Conservation (phyloP, 2,888 invertebrate genomes). For the Busseola fusca region DNA sequence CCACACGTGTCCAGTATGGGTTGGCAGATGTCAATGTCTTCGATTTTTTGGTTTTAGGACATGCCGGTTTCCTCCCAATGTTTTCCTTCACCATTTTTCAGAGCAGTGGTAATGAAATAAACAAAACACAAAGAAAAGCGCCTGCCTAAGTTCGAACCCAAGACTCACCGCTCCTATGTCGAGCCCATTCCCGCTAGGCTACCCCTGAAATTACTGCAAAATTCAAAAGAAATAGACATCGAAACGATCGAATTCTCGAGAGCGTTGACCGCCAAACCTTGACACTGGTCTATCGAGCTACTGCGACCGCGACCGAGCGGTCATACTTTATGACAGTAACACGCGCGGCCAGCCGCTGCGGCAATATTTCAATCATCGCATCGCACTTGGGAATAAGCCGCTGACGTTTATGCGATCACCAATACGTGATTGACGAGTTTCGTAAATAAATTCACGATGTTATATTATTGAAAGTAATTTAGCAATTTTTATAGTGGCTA, state of each 20-base stretch:
- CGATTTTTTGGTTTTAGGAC: no score
- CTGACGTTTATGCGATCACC: conserved; percentile 33
- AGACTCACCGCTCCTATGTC: no score
- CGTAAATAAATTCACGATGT: conserved; percentile 37
- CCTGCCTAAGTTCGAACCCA: no score
- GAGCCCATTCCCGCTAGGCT: no score
- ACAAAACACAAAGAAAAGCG: no score
- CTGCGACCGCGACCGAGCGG: conserved; percentile 30
- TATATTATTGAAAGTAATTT: conserved; percentile 19
- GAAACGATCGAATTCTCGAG: conserved; percentile 33
- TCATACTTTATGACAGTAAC: conserved; percentile 28
- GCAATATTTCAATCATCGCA: conserved; percentile 52
- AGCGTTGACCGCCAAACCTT: conserved; percentile 55
- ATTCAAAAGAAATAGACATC: conserved; percentile 13
- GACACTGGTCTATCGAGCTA: conserved; percentile 43
- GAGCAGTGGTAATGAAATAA: no score
- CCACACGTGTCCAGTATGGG: no score
- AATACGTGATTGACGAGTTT: conserved; percentile 43
- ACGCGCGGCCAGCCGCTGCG: not conserved
- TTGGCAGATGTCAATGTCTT: no score
- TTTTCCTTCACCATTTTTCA: no score
- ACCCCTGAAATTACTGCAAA: not conserved
- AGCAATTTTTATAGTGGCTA: conserved; percentile 28
- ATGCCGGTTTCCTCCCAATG: no score
- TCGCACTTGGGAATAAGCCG: conserved; percentile 10